Conservation (phyloP, 2,888 invertebrate genomes). For the Asteroscopus sphinx region DNA sequence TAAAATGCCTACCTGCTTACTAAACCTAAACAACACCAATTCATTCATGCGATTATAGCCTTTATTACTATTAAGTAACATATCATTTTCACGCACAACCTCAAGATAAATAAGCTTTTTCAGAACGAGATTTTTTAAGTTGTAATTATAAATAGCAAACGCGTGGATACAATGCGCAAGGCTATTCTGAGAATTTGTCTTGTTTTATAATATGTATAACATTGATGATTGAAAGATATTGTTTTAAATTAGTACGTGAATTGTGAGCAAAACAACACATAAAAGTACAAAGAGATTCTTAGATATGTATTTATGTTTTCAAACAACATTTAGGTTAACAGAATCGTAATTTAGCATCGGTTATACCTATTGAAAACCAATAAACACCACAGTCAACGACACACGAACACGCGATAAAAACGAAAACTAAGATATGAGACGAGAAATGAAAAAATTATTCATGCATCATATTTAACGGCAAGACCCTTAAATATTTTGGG, state of each 20-base stretch:
- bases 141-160: conserved; percentile 88
- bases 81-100: conserved; percentile 55
- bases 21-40: conserved; percentile 66
- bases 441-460: conserved; percentile 49
- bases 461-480: conserved; percentile 37
- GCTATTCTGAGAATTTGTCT: conserved; percentile 83
- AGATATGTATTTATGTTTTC: conserved; percentile 73
- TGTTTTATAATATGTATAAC: conserved; percentile 81
- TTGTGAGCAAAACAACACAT: conserved; percentile 72
- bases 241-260: conserved; percentile 76
- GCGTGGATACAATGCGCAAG: conserved; percentile 86
- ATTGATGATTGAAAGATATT: conserved; percentile 79
- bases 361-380: conserved; percentile 70
- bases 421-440: conserved; percentile 50
- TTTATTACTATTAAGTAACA: conserved; percentile 65
- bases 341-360: conserved; percentile 73
- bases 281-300: conserved; percentile 75
- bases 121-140: conserved; percentile 70
- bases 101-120: conserved; percentile 70
- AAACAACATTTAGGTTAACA: conserved; percentile 76
- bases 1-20: conserved; percentile 83
- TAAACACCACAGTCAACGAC: conserved; percentile 63
- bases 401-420: conserved; percentile 49
- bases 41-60: conserved; percentile 69
- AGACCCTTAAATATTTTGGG: conserved; percentile 34